A percentile compares a stretch with the other conserved stretches of the same genome.
Evolutionary conservation across 2,888 invertebrate genomes (phyloP).

Genomic region (Drosophila diplacantha): DNA sequence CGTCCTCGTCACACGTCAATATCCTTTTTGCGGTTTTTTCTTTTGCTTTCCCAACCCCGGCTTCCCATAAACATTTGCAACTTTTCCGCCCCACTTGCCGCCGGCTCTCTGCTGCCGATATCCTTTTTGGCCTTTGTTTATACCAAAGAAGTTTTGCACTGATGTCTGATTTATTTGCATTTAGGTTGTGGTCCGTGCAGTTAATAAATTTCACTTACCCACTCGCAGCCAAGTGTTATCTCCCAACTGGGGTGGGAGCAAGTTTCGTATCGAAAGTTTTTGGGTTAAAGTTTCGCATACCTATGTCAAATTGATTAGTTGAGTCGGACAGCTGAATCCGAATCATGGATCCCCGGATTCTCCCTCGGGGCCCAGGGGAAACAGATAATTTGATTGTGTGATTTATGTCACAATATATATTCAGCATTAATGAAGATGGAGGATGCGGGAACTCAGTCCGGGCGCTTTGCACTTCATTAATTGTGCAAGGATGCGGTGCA

Average conservation of each 20-base stretch:
- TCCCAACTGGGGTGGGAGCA: conserved; percentile 32
- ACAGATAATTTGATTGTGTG: conserved; percentile 50
- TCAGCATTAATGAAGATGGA: conserved; percentile 34
- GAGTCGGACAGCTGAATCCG: conserved; percentile 46
- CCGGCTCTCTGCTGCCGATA: conserved; percentile 34
- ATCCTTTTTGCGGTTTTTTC: conserved; percentile 48
- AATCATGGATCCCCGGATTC: conserved; percentile 4
- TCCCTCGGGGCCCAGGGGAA: conserved; percentile 1
- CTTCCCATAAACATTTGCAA: conserved; percentile 19
- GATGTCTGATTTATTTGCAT: conserved; percentile 66
- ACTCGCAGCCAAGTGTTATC: conserved; percentile 48
- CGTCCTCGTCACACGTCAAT: conserved; percentile 64
- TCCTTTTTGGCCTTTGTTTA: conserved; percentile 28
- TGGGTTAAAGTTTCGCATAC: conserved; percentile 41
- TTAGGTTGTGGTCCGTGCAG: conserved; percentile 47
- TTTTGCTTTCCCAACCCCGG: conserved; percentile 1
- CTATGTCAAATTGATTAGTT: conserved; percentile 67
- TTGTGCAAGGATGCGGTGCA: conserved; percentile 16
- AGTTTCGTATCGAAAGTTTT: conserved; percentile 60
- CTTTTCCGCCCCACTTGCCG: conserved; percentile 54
- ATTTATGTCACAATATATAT: conserved; percentile 54
- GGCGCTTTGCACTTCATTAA: conserved; percentile 50
- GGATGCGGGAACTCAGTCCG: conserved; percentile 29
- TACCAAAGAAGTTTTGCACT: conserved; percentile 27
- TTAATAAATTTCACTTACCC: conserved; percentile 65